Conservation (phyloP, 2,797 vertebrate species). For the Kryptopterus vitreolus region DNA sequence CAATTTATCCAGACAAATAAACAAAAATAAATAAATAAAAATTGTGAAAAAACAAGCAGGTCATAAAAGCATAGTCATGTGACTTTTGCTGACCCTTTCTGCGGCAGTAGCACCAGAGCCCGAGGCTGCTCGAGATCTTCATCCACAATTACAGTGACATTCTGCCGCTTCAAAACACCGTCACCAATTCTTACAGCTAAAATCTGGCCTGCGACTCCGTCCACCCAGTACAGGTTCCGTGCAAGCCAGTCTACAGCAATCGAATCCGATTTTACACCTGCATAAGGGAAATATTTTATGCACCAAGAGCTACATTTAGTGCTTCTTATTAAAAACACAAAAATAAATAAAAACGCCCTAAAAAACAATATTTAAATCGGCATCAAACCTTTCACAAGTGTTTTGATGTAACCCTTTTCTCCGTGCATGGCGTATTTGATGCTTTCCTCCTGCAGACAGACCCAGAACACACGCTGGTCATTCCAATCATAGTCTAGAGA, state of each 20-base stretch:
- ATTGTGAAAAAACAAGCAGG: no score
- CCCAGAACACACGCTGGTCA: slow-evolving; percentile 84
- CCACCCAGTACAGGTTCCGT: slow-evolving; percentile 90
- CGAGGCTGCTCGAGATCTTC: slow-evolving; percentile 80
- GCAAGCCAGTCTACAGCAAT: slow-evolving; percentile 90
- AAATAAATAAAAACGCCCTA: no score
- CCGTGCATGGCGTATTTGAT: slow-evolving; percentile 82
- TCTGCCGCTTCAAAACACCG: slow-evolving; percentile 66
- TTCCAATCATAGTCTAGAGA: slow-evolving; percentile 84
- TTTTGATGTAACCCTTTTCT: slow-evolving; percentile 70
- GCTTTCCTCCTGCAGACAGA: slow-evolving; percentile 82
- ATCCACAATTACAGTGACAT: slow-evolving; percentile 80
- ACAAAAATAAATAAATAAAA: no score
- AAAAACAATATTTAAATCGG: not conserved
- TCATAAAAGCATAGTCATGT: not conserved
- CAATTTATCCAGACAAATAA: no score
- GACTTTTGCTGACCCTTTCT: slow-evolving; percentile 75
- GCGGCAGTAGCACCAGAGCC: slow-evolving; percentile 82
- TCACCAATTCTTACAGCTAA: slow-evolving; percentile 75
- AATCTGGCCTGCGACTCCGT: slow-evolving; percentile 81
- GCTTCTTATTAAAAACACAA: no score
- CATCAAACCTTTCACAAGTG: slow-evolving; percentile 82
- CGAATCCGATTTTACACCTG: slow-evolving; percentile 85
- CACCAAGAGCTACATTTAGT: not conserved
- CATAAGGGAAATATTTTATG: not conserved